Conservation (phyloP, 2,888 invertebrate genomes). For the Craniophora ligustri region DNA sequence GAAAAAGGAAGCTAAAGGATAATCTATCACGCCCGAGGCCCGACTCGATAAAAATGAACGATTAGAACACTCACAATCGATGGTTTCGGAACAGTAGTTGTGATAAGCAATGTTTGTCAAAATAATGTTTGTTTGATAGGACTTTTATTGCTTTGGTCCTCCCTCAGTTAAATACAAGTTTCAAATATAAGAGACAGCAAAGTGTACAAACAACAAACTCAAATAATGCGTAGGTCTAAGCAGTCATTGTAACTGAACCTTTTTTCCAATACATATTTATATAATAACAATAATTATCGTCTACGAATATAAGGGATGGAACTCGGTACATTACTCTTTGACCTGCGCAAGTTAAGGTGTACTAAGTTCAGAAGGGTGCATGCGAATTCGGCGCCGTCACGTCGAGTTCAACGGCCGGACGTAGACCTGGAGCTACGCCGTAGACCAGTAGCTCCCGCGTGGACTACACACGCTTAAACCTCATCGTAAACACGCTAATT, state of each 20-base stretch:
- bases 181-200: too few species aligned
- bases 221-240: not conserved
- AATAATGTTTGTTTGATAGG: conserved; percentile 43
- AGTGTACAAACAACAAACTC: not conserved
- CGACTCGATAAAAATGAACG: conserved; percentile 87
- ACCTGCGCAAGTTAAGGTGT: conserved; percentile 70
- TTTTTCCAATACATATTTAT: not conserved
- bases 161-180: conserved; percentile 5
- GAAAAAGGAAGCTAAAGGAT: conserved; percentile 87
- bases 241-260: not conserved
- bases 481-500: conserved; percentile 46
- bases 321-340: conserved; percentile 74
- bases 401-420: conserved; percentile 80
- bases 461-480: conserved; percentile 53
- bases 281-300: conserved; percentile 31
- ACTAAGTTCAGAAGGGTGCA: conserved; percentile 75
- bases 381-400: conserved; percentile 77
- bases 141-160: conserved; percentile 22
- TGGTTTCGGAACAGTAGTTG: conserved; percentile 71
- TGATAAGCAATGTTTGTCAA: conserved; percentile 53
- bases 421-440: conserved; percentile 85
- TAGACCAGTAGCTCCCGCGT: conserved; percentile 68
- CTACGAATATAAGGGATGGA: conserved; percentile 35
- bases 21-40: conserved; percentile 87
- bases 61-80: conserved; percentile 82